These are phyloP conservation scores for Urocynchramus pylzowi DNA, from an alignment of 2,113 vertebrate species.

Conservation along the genomic window DNA sequence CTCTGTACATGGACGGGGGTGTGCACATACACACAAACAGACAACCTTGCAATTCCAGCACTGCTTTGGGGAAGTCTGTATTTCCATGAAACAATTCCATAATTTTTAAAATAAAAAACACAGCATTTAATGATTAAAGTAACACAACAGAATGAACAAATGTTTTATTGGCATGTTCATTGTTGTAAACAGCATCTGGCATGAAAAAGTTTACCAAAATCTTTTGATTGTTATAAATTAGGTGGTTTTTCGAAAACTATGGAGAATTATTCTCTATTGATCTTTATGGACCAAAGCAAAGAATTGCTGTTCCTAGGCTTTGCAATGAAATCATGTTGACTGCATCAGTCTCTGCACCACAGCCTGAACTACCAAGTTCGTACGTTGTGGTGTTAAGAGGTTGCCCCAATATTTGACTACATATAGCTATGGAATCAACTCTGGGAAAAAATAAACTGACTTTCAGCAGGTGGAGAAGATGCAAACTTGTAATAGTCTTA, in stretches of 20 bases:
- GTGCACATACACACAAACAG: neutral
- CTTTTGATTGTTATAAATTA: conserved; percentile 82
- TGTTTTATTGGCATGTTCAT: conserved; percentile 95
- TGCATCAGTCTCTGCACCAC: conserved; percentile 58
- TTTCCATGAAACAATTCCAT: neutral
- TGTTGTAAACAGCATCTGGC: conserved; percentile 92
- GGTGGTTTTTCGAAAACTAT: conserved; percentile 70
- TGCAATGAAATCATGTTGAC: conserved; percentile 68
- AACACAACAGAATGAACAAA: conserved; percentile 79
- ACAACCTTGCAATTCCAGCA: neutral
- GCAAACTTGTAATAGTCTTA: conserved; percentile 61
- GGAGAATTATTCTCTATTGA: conserved; percentile 69
- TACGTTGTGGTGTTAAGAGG: conserved; percentile 61
- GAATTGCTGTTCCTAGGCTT: conserved; percentile 60
- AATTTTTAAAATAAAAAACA: conserved; percentile 20
- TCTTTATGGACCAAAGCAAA: conserved; percentile 71
- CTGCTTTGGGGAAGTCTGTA: neutral
- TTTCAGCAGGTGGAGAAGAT: conserved; percentile 64
- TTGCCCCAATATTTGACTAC: conserved; percentile 62
- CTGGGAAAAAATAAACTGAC: conserved; percentile 55
- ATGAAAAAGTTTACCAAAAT: conserved; percentile 84
- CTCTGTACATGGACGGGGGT: fast-evolving
- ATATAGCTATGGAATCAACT: conserved; percentile 63
- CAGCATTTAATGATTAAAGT: conserved; percentile 74
- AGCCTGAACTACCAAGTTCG: conserved; percentile 58